Percentiles rank a stretch among this genome's conserved stretches.
Conservation (phyloP, 1,140 invertebrate species). For the Caenorhabditis remanei region DNA sequence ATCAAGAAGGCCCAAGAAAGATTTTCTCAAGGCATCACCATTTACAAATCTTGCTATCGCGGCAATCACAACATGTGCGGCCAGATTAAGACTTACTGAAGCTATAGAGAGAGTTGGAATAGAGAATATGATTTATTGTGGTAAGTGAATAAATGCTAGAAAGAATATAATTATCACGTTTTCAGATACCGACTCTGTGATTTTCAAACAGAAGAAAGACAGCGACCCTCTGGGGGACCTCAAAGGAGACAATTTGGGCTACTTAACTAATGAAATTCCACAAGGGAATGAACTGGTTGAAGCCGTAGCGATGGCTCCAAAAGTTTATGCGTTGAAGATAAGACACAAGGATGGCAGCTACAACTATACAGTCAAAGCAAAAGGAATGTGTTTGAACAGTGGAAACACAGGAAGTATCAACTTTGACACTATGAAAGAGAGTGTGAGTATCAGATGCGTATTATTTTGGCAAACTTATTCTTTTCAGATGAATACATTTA, state of each 20-base stretch:
- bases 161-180: background rate
- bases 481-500: background rate
- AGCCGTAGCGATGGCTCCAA: background rate
- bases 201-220: background rate
- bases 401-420: background rate
- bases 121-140: background rate
- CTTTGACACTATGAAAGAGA: background rate
- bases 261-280: background rate
- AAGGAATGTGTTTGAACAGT: background rate
- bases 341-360: background rate
- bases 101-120: background rate
- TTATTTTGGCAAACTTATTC: background rate
- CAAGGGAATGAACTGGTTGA: background rate
- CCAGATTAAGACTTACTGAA: background rate
- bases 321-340: background rate
- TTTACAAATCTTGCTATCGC: background rate
- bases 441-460: background rate
- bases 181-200: slow-evolving; percentile 5
- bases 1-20: background rate
- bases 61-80: background rate
- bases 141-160: background rate
- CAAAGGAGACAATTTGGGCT: background rate
- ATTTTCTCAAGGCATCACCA: background rate
- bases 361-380: background rate
- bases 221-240: background rate